These are phyloP conservation scores for Matsumyia berberina DNA, from an alignment of 2,888 invertebrate species.

Conservation along the genomic window DNA sequence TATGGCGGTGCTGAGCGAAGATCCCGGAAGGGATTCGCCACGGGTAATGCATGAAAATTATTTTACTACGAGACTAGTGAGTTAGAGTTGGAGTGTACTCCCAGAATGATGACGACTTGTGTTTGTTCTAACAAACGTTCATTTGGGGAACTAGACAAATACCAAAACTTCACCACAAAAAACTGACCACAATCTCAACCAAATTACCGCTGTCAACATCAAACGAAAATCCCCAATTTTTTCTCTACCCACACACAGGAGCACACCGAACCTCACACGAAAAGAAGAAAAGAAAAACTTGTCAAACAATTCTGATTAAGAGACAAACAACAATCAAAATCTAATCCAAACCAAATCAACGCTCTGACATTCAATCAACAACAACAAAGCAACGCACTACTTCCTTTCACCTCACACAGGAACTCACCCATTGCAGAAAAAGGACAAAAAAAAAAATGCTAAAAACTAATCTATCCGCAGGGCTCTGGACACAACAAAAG, in stretches of 20 bases:
- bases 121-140: too few relatives aligned
- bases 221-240: background rate
- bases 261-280: background rate
- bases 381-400: slow-evolving; percentile 54
- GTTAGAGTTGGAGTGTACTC: too few relatives aligned
- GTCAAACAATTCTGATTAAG: slow-evolving; percentile 73
- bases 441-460: slow-evolving; percentile 55
- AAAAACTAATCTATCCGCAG: slow-evolving; percentile 74
- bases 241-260: background rate
- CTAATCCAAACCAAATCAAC: slow-evolving; percentile 75
- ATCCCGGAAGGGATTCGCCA: slow-evolving; percentile 3
- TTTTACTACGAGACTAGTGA: background rate
- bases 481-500: slow-evolving; percentile 61
- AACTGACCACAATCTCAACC: background rate
- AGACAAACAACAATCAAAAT: slow-evolving; percentile 75
- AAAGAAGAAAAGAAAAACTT: slow-evolving; percentile 33
- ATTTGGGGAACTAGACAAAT: too few relatives aligned
- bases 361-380: slow-evolving; percentile 73
- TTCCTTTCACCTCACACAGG: background rate
- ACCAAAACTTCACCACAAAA: too few relatives aligned
- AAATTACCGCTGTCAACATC: background rate
- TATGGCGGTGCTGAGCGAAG: slow-evolving; percentile 4
- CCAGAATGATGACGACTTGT: too few relatives aligned
- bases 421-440: background rate
- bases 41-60: background rate